Evolutionary conservation across 2,797 vertebrate species (phyloP), one percentile per base, ranked within the genome.

Genomic region (Notoglanidium macrostoma): DNA sequence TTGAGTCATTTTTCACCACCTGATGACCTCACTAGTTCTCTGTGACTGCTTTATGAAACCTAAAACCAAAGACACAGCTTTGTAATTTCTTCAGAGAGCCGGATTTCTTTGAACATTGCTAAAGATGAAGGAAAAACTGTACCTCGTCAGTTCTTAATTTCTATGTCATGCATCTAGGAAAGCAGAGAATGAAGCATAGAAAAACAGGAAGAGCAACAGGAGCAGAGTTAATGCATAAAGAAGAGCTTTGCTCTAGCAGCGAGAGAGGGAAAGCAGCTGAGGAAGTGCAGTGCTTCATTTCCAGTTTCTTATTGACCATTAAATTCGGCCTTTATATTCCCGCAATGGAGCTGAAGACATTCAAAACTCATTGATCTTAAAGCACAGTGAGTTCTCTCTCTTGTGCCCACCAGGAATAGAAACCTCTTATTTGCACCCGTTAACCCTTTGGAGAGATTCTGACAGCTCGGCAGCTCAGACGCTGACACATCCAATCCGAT

Each of bases 21-120:
- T 85, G 65, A 54, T 68, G 67, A 88, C 79, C 74, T 84, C 0
- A 3, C 87, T 85, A 87, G 89, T 91, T 84, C 89, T 89, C 93
- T 93, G 92, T 88, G 83, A 89, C 84, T 90, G 57, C 86, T 68
- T 92, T 92, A 86, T 74, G 91, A 87, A 90, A 88, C 89, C 89
- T 83, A 90, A 40, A 90, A 90, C 90, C 87, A 90, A 91, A 92
- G 89, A 92, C 91, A 92, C 68, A 5, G 87, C 89, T 76, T 88
- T 91, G 88, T 90, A 86, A 86, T 90, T 92, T 87, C 91, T 91
- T 86, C 84, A 73, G 87, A 90, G 90, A 90, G 90, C 87, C 91
- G 89, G 85, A 12, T 87, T 82, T 92, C 93, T 88, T 95, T 94
- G 94, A 95, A 93, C 91, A 88, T 91, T 90, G 90, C 90, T 93